Base-by-base conservation (phyloP, 1,140 invertebrate species). In the Penaeus chinensis region DNA sequence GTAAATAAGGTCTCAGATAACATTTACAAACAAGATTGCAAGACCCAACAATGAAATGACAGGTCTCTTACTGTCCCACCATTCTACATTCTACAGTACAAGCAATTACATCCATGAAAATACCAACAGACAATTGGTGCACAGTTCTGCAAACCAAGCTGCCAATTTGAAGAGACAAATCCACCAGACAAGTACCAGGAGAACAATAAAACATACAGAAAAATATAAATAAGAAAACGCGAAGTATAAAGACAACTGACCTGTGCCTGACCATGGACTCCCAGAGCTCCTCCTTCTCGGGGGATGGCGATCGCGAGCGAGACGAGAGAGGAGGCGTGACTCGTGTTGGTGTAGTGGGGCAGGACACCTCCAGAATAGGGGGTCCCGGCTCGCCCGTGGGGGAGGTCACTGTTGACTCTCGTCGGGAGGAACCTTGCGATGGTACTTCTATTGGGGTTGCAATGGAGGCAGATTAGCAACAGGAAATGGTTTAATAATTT, bases 221-320 rank as follows among this genome's bases (percentile, higher is more conserved):
- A 32, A 78, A 32, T 42, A 42, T 42, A 78, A 24, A 37, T 22
- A 10, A 18, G 32, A 78, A 19, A 22, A 32, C 47, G 20, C 18
- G 47, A 65, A 54, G 22, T 19, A 42, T 60, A 20, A 24, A 60
- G 24, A 24, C 19, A 22, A 80, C 85, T 77, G n/a, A 87, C 85
- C 85, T 90, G 32, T 90, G 90, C 66, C 91, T 82, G 37, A 90
- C 89, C 62, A 90, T 90, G n/a, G 92, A 92, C 85, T 92, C 93
- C 93, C 93, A 94, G 2, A 92, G 82, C 27, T 92, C 85, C 18
- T 93, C 91, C 18, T 93, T 92, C 18, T 93, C 92, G 22, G 94
- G 94, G 0, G 94, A 94, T 2, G 94, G 93, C 13, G 93, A 93
- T 71, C 93, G 92, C 24, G 94, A 91, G 20, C 88, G 84, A 47